Evolutionary conservation across 92 coral and sea anemone species (phyloP), one percentile per base, ranked within the genome.

Genomic region (Zoanthus gigantus): DNA sequence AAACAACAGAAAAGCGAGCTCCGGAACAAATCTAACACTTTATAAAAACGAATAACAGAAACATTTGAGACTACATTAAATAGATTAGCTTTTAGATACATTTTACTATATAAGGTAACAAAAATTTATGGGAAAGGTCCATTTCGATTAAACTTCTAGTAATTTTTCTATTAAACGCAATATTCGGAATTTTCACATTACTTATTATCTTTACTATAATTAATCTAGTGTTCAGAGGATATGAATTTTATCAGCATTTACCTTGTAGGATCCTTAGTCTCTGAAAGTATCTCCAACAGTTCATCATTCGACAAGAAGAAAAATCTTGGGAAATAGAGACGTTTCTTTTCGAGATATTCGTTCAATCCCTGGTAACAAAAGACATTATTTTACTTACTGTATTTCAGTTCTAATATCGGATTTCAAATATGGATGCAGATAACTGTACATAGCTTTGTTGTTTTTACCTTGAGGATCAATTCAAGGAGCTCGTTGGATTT

Each of bases 181-280:
- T 37, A 37, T 4, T 37, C 42, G 42, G 42, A 37, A 37, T 37
- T 37, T 37, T 37, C 4, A 37, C 42, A 37, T 37, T 37, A 37
- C 23, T 23, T 23, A 23, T 23, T 23, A 23, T 23, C 23, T 23
- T 23, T 23, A 23, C 56, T 7, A 50, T 7, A 0, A 7, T 0
- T 50, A 50, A 7, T 50, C 56, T 50, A 50, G 56, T 50, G 9
- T 50, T 11, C 56, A 37, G 42, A 37, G 13, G 12, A 23, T 67
- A 7, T 10, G 12, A 12, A 30, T 0, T 2, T 34, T 6, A 69
- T 23, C 72, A 9, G 12, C 17, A 9, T 77, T 48, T 84, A 96
- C 98, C 98, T 92, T 47, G 98, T 96, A 53, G 99, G 99, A 87
- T 96, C 99, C 82, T 96, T 96, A 6, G 99, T 96, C 76, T 96